Evolutionary conservation across 2,113 vertebrate genomes (phyloP), one percentile per base, ranked within the genome.

Genomic region (Cepphus grylle): DNA sequence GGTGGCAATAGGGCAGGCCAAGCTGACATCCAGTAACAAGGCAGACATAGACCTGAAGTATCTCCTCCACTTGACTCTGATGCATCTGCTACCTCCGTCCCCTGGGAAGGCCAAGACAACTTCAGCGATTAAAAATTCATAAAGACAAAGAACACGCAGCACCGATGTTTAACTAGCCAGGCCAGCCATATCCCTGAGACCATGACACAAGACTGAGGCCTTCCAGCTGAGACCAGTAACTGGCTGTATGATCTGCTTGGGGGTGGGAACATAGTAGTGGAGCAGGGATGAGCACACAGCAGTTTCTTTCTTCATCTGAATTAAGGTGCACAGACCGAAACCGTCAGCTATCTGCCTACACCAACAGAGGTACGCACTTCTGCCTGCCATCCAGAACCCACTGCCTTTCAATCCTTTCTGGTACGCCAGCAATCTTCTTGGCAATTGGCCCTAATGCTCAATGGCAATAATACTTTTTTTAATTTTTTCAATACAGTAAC

Each of bases 91-190:
- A 70, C 72, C 80, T 86, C 76, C 19, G 21, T 79, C 52, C 73
- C 73, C 86, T 81, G 61, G 83, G 80, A 92, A 96, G 72, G 93
- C 80, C 91, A 95, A 94, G 61, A 94, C 69, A 95, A 74, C 95
- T 92, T 88, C 82, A 93, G 69, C 80, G 83, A 86, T 84, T 79
- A 83, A 71, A 76, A 96, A 88, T 25, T 70, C 42, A 81, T 58
- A 65, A 63, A 71, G 81, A 25, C 55, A 95, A n/a, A 85, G 66
- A 90, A 77, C 45, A 80, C 40, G 87, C 25, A 87, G 32, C 73
- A 76, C 81, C 1, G 3, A 80, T 47, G 34, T 66, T 43, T 71
- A 81, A 80, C 66, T 32, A 80, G 45, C 13, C 67, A 86, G 53
- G 71, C 32, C 55, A 88, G 53, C 38, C 30, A 53, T 3, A 72